Conservation (phyloP, 2,797 vertebrate species). For the Thaleichthys pacificus region DNA sequence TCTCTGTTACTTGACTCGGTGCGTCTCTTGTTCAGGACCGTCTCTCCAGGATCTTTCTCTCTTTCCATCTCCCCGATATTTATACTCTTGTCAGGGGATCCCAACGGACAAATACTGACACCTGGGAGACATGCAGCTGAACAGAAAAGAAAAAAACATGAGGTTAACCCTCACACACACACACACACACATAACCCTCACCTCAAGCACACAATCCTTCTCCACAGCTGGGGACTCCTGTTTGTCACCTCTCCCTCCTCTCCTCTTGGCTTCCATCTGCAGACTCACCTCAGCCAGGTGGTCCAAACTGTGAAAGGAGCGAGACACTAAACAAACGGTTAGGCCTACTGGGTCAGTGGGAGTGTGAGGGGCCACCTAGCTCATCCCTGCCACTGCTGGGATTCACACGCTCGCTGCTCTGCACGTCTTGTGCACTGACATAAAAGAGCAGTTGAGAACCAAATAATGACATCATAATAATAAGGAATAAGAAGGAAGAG, state of each 20-base stretch:
- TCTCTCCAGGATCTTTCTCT: constrained; percentile 59
- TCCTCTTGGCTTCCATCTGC: constrained; percentile 50
- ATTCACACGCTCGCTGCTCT: neutral
- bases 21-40: constrained; percentile 59
- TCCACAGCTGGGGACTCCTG: constrained; percentile 49
- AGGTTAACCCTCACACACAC: constrained; percentile 14
- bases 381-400: neutral
- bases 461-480: no score
- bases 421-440: no score
- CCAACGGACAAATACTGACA: constrained; percentile 74
- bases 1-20: constrained; percentile 41
- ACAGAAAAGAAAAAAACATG: constrained; percentile 36
- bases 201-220: constrained; percentile 56
- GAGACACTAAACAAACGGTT: constrained; percentile 22
- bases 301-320: constrained; percentile 43
- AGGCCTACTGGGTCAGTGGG: constrained; percentile 23
- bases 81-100: constrained; percentile 72
- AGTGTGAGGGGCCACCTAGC: neutral
- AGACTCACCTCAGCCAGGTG: constrained; percentile 67
- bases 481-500: no score
- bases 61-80: constrained; percentile 63
- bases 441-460: no score
- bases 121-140: constrained; percentile 75
- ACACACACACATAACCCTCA: constrained; percentile 64
- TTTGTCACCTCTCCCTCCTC: constrained; percentile 46